A percentile compares a stretch with the other conserved stretches of the same genome.
Conservation (phyloP, 1,140 invertebrate genomes). For the Euura saliciscinereae region DNA sequence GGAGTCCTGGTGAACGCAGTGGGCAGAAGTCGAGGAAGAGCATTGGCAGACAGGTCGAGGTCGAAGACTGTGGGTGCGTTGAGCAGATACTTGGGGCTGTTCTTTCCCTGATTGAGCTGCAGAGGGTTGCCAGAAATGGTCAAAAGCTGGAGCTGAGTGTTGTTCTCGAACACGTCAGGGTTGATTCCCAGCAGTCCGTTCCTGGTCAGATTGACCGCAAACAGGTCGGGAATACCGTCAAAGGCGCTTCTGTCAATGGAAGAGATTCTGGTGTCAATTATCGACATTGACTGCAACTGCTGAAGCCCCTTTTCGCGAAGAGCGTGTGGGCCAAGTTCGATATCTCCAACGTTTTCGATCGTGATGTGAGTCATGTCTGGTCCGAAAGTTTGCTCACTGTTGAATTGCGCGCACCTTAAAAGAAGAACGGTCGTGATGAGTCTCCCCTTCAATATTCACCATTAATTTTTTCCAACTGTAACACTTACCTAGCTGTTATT, state of each 20-base stretch:
- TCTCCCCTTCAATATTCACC: neutral
- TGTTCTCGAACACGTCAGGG: constrained; percentile 69
- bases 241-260: constrained; percentile 64
- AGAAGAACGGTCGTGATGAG: neutral
- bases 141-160: constrained; percentile 67
- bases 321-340: constrained; percentile 45
- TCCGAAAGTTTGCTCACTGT: constrained; percentile 47
- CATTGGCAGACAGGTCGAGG: constrained; percentile 70
- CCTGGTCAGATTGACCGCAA: constrained; percentile 70
- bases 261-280: constrained; percentile 50
- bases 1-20: constrained; percentile 67
- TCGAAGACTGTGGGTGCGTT: constrained; percentile 69
- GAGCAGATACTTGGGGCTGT: constrained; percentile 56
- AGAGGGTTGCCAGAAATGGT: constrained; percentile 73
- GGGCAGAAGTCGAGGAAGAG: constrained; percentile 63
- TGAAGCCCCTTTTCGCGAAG: constrained; percentile 46
- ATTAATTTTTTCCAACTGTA: constrained; percentile 27
- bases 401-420: constrained; percentile 49
- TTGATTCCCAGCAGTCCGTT: constrained; percentile 67
- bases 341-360: constrained; percentile 44
- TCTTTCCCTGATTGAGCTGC: constrained; percentile 55
- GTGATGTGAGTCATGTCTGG: constrained; percentile 45
- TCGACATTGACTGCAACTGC: constrained; percentile 51
- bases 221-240: constrained; percentile 67
- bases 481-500: constrained; percentile 54